A percentile compares a stretch with the other conserved stretches of the same genome.
These are phyloP conservation scores for Myoxocephalus aenaeus DNA, from an alignment of 2,797 vertebrate genomes.

Conservation along the genomic window DNA sequence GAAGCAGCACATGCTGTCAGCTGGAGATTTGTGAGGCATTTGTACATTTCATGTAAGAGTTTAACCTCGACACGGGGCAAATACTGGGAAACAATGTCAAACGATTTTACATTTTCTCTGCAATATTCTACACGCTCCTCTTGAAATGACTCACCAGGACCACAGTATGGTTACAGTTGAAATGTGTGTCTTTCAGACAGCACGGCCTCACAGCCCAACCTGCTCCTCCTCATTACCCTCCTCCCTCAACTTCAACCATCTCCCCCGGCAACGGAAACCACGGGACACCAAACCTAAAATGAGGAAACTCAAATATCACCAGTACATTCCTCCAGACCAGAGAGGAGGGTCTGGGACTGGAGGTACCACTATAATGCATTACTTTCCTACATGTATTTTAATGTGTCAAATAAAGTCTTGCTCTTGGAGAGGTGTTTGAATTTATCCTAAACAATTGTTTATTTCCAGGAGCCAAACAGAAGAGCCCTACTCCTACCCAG, in stretches of 20 bases:
- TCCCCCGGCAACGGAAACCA: conserved; percentile 83
- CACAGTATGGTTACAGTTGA: neutral
- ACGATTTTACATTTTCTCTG: conserved; percentile 36
- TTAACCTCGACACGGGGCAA: conserved; percentile 61
- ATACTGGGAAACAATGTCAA: conserved; percentile 38
- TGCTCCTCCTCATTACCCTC: conserved; percentile 71
- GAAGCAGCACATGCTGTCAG: conserved; percentile 53
- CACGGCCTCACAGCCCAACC: conserved; percentile 70
- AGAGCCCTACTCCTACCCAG: conserved; percentile 70
- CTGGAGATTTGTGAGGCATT: conserved; percentile 58
- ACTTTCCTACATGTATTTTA: neutral
- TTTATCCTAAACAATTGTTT: neutral
- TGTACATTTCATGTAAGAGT: conserved; percentile 53
- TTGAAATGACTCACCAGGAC: conserved; percentile 9
- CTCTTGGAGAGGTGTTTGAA: neutral
- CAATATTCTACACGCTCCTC: conserved; percentile 8
- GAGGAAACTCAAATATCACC: conserved; percentile 92
- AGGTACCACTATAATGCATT: conserved; percentile 53
- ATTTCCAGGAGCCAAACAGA: conserved; percentile 78
- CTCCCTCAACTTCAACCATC: conserved; percentile 72
- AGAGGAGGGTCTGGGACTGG: conserved; percentile 76
- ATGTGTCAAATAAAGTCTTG: neutral
- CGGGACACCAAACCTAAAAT: conserved; percentile 88
- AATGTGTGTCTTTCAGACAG: conserved; percentile 75
- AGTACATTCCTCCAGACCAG: conserved; percentile 92